Evolutionary conservation across 2,888 invertebrate genomes (phyloP).

Genomic region (Dicranocentrus wangi): DNA sequence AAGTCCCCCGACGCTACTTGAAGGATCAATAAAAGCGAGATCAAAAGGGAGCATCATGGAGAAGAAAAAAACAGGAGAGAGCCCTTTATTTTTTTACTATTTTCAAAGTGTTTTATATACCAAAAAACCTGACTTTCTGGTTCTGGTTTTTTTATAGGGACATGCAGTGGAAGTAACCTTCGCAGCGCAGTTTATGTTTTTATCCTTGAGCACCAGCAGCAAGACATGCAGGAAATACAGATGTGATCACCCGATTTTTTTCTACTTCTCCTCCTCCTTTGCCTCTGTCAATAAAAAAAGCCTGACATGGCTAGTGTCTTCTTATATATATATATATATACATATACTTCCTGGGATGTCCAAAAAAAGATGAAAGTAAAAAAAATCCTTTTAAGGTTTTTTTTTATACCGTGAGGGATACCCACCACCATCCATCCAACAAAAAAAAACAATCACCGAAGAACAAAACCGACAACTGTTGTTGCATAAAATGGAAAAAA

Average conservation of each 20-base stretch:
- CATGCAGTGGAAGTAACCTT: neutral
- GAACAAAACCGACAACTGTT: slow-evolving; percentile 25
- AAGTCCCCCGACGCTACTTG: slow-evolving; percentile 57
- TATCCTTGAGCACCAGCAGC: slow-evolving; percentile 37
- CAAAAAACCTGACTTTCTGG: neutral
- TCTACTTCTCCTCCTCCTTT: neutral
- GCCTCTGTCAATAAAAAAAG: slow-evolving; percentile 17
- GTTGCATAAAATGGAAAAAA: slow-evolving; percentile 24
- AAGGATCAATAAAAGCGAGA: slow-evolving; percentile 57
- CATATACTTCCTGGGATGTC: too few relatives aligned
- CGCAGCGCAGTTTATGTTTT: slow-evolving; percentile 23
- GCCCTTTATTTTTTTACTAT: slow-evolving; percentile 20
- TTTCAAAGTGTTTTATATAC: slow-evolving; percentile 35
- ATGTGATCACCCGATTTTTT: slow-evolving; percentile 13
- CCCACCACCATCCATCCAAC: too few relatives aligned
- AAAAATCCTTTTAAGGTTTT: too few relatives aligned
- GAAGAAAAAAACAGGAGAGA: neutral
- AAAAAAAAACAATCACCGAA: slow-evolving; percentile 27
- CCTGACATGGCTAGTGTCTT: neutral
- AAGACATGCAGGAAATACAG: slow-evolving; percentile 7
- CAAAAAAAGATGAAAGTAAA: too few relatives aligned
- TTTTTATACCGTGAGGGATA: too few relatives aligned
- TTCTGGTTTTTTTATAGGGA: neutral
- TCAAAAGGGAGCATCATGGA: slow-evolving; percentile 41
- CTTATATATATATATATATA: too few relatives aligned